Evolutionary conservation across 2,113 vertebrate species (phyloP), one percentile per base, ranked within the genome.

Genomic region (Sarotherodon lohbergeri): DNA sequence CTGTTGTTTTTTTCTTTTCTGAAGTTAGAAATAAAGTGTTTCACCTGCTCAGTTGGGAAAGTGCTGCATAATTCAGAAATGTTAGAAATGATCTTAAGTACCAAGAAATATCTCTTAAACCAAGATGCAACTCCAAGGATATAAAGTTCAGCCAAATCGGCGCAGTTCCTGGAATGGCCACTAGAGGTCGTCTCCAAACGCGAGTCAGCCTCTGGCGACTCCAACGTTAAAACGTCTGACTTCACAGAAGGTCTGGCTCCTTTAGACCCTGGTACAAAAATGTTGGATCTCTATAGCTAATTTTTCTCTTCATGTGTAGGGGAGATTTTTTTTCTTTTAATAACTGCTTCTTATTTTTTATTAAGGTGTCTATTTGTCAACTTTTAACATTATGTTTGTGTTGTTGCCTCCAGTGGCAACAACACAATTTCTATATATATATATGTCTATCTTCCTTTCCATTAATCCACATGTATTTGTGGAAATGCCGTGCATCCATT

Each of bases 351-450:
- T 54, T 54, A 9, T n/a, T 71, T 71, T 76, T 76, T 48, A 76
- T 76, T 16, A 48, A 76, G 22, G 24, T 50, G 16, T 50, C 14
- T 48, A 27, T 76, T 9, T 71, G 66, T 43, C 39, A 24, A 24
- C 71, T 48, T 43, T 73, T 9, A 73, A 48, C 41, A 48, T 48
- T 48, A 48, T 48, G 41, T 48, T 11, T 73, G 39, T 17, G 39
- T 27, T 27, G 41, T 46, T 73, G 22, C 68, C 22, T 2, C 34
- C 2, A 1, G 61, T 1, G 32, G 22, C 5, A 32, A 3, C 29
- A 19, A 63, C 29, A 61, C 59, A 34, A 0, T 11, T 63, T 63
- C 29, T 34, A 0, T 63, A 63, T 63, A 34, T 0, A 63, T 34
- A 27, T 27, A 27, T 34, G 16, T 63, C 9, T 29, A 12, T 54